These are phyloP conservation scores for Nautilus pompilius DNA, from an alignment of 1,140 invertebrate species.

Conservation along the genomic window DNA sequence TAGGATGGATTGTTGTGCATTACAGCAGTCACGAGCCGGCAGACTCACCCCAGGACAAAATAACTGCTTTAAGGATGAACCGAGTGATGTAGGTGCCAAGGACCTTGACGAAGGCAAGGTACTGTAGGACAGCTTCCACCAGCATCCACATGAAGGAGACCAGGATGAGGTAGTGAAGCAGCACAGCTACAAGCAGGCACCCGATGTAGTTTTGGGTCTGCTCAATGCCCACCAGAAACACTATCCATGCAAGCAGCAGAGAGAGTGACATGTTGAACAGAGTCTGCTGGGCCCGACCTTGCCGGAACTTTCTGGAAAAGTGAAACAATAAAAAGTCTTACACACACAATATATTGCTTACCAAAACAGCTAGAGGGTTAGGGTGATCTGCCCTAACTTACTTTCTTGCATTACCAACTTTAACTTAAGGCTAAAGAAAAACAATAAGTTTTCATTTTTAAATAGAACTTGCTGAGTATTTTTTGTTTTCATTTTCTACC, in stretches of 20 bases:
- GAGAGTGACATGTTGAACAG: constrained; percentile 45
- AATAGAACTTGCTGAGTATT: too few relatives aligned
- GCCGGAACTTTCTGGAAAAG: constrained; percentile 39
- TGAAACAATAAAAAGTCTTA: not conserved
- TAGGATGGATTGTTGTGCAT: too few relatives aligned
- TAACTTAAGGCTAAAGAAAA: not conserved
- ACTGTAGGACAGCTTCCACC: constrained; percentile 57
- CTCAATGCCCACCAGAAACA: constrained; percentile 42
- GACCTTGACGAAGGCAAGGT: constrained; percentile 57
- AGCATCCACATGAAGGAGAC: constrained; percentile 59
- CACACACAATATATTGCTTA: not conserved
- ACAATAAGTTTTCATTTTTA: too few relatives aligned
- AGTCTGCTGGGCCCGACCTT: constrained; percentile 47
- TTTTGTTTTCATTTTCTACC: too few relatives aligned
- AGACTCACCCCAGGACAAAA: constrained; percentile 57
- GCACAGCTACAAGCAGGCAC: constrained; percentile 48
- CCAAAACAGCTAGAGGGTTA: not conserved
- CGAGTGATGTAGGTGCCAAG: constrained; percentile 55
- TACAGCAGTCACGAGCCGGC: too few relatives aligned
- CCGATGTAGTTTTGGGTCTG: constrained; percentile 34
- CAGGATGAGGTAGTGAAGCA: constrained; percentile 57
- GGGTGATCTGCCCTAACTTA: too few relatives aligned
- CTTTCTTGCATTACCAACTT: not conserved
- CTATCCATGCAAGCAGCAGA: constrained; percentile 36
- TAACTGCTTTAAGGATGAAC: constrained; percentile 52